Evolutionary conservation across 2,888 invertebrate species (phyloP).

Genomic region (Tipula unca): DNA sequence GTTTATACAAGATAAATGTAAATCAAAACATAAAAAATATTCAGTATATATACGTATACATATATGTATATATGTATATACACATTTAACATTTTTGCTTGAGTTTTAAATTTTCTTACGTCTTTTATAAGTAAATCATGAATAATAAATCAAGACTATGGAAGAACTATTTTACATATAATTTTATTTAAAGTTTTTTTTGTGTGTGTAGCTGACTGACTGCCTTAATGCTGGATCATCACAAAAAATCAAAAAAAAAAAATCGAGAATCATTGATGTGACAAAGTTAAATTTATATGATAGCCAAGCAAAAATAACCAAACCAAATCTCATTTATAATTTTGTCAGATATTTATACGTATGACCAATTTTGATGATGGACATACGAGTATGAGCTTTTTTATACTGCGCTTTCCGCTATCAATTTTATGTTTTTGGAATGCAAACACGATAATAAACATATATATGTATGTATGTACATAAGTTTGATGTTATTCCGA

Average conservation of each 20-base stretch:
- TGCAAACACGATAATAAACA: neutral
- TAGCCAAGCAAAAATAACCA: neutral
- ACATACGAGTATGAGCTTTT: neutral
- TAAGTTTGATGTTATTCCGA: neutral
- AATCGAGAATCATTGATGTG: constrained; percentile 8
- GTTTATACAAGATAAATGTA: neutral
- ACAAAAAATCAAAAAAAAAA: neutral
- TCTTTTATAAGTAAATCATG: neutral
- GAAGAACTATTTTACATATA: neutral
- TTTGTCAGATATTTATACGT: neutral
- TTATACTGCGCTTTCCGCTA: neutral
- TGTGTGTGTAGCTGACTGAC: neutral
- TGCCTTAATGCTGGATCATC: neutral
- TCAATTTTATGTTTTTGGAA: neutral
- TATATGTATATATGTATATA: neutral
- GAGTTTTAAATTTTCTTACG: neutral
- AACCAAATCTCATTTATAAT: constrained; percentile 8
- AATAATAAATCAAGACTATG: constrained; percentile 3
- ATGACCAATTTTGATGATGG: constrained; percentile 2
- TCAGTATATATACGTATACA: neutral
- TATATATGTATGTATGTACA: too few species aligned
- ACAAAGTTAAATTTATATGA: constrained; percentile 14
- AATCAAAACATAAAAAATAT: neutral
- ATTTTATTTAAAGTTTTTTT: neutral
- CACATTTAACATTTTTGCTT: neutral